Conservation (phyloP, 2,888 invertebrate species). For the Pollenia labialis region DNA sequence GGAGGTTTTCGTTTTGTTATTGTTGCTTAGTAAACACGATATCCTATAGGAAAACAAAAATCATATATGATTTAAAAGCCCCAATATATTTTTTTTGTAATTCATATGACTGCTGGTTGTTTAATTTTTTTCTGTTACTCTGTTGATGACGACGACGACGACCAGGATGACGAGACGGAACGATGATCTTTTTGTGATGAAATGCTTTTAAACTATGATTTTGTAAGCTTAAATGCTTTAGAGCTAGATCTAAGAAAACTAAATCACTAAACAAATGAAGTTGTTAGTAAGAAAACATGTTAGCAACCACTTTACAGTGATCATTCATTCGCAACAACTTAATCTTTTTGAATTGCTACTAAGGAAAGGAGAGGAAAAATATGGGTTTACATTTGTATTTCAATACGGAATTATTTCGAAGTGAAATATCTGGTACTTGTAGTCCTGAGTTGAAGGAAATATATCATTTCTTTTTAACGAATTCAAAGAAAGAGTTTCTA, state of each 20-base stretch:
- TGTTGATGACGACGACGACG: constrained; percentile 6
- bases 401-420: constrained; percentile 2
- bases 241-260: constrained; percentile 35
- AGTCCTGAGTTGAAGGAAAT: constrained; percentile 39
- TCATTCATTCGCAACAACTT: constrained; percentile 68
- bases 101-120: constrained; percentile 49
- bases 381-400: constrained; percentile 29
- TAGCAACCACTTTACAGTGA: constrained; percentile 43
- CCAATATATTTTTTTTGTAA: constrained; percentile 24
- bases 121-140: not conserved
- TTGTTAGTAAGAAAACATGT: constrained; percentile 76
- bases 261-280: constrained; percentile 82
- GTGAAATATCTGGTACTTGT: constrained; percentile 16
- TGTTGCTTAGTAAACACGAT: constrained; percentile 31
- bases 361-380: constrained; percentile 18
- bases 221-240: constrained; percentile 35
- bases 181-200: constrained; percentile 50
- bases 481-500: constrained; percentile 30
- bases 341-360: constrained; percentile 65
- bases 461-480: constrained; percentile 51
- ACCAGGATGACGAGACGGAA: constrained; percentile 20
- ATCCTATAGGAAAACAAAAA: constrained; percentile 36
- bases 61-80: constrained; percentile 57
- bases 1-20: constrained; percentile 45
- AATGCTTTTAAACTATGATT: constrained; percentile 48